Evolutionary conservation across 2,113 vertebrate genomes (phyloP).

Genomic region (Urocitellus parryii): DNA sequence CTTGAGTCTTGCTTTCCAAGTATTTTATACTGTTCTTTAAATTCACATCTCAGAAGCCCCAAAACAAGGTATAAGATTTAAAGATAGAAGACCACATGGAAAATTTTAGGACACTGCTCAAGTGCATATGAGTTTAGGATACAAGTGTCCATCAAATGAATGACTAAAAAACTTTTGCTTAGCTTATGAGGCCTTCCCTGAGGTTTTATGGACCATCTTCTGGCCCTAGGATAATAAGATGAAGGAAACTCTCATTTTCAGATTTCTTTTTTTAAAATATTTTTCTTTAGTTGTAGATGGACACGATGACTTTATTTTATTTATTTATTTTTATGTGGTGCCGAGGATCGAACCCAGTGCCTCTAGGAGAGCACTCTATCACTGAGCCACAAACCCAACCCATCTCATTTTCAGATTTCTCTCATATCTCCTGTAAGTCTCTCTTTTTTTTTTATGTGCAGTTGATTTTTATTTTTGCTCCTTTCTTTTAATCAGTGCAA

Average conservation of each 20-base stretch:
- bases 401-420: too few species aligned
- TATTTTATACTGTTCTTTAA: neutral
- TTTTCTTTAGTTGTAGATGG: too few species aligned
- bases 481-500: too few species aligned
- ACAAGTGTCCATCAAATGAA: neutral
- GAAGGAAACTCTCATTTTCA: slow-evolving; percentile 18
- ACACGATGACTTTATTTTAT: too few species aligned
- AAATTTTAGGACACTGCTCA: neutral
- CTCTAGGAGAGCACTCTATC: too few species aligned
- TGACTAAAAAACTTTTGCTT: neutral
- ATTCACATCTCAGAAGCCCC: neutral
- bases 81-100: neutral
- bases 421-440: too few species aligned
- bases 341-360: too few species aligned
- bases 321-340: too few species aligned
- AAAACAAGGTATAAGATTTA: neutral
- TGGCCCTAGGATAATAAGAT: neutral
- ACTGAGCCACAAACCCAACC: too few species aligned
- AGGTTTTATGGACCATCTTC: neutral
- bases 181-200: neutral
- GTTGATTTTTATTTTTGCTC: too few species aligned
- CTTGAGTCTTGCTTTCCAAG: neutral
- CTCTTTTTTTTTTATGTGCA: too few species aligned
- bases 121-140: neutral
- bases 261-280: neutral